Evolutionary conservation across 2,113 vertebrate genomes (phyloP).

Genomic region (Neolamprologus sp.): DNA sequence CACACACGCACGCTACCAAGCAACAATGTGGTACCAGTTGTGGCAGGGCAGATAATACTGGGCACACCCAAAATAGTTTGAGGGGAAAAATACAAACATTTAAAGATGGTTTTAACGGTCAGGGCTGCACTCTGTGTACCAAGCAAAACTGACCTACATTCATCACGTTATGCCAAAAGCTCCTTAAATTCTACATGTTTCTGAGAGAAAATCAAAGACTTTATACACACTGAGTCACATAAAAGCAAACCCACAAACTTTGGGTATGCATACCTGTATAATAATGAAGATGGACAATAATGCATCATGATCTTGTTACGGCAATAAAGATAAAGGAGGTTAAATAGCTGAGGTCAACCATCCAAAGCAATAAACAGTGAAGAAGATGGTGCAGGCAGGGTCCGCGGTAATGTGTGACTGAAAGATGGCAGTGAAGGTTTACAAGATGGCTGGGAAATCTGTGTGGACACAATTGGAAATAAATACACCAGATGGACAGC

Average conservation of each 20-base stretch:
- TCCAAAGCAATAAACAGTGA: not conserved
- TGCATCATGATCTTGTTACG: not conserved
- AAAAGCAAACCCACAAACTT: not conserved
- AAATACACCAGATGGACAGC: not conserved
- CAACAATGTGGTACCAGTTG: not conserved
- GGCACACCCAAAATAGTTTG: not conserved
- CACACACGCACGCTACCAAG: accelerated
- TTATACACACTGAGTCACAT: not conserved
- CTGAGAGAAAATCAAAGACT: not conserved
- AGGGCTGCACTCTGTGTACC: not conserved
- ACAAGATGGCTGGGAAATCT: not conserved
- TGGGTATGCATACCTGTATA: not conserved
- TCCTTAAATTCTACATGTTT: not conserved
- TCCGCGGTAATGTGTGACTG: not conserved
- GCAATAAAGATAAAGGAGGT: not conserved
- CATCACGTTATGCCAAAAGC: not conserved
- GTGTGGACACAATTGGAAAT: not conserved
- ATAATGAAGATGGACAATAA: not conserved
- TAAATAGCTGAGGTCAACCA: not conserved
- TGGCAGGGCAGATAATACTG: not conserved
- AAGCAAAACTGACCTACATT: not conserved
- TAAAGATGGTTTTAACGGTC: not conserved
- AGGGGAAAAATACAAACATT: not conserved
- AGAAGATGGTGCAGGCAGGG: not conserved
- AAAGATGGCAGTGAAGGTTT: not conserved